Evolutionary conservation across 2,888 invertebrate species (phyloP), one percentile per base, ranked within the genome.

Genomic region (Ectobius pallidus): DNA sequence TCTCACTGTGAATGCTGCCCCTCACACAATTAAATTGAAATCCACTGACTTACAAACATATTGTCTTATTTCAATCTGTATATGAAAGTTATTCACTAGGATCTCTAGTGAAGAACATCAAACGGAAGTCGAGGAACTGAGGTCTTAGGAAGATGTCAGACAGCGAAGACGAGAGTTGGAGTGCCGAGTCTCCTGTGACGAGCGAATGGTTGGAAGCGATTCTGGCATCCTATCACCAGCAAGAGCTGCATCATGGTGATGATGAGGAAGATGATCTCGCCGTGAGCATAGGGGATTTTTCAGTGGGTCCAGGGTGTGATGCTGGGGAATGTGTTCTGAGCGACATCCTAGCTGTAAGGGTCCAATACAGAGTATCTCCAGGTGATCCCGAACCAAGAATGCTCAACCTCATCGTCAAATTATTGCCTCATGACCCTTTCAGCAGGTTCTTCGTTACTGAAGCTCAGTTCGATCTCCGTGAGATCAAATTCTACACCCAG

Each of bases 401-500:
- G 71, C 81, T 86, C 42, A 84, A 83, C 83, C 81, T 93, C 68
- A 90, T 93, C 77, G 90, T 93, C 74, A 93, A 93, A 81, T 85
- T 93, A 65, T 87, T 93, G 32, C 93, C 93, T 0, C 87, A 90
- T 77, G 93, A 93, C 81, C 92, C 92, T 0, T 93, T 92, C 82
- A 92, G 91, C 75, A 85, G 93, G 70, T 90, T 90, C 77, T 93
- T 93, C 82, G 92, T 93, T 74, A 92, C 92, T 27, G 92, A 93
- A 81, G 92, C 92, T 1, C 92, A 93, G 81, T 93, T 93, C 80
- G 93, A 93, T 82, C 87, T 92, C 4, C 85, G 93, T 74, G 93
- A 93, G 83, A 93, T 93, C 78, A 88, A 92, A 77, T 93, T 93
- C 84, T 93, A 93, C 81, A 93, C 92, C 0, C 90, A 92, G 85